These are phyloP conservation scores for Passerculus sandwichensis DNA, from an alignment of 2,797 vertebrate genomes.

Conservation along the genomic window DNA sequence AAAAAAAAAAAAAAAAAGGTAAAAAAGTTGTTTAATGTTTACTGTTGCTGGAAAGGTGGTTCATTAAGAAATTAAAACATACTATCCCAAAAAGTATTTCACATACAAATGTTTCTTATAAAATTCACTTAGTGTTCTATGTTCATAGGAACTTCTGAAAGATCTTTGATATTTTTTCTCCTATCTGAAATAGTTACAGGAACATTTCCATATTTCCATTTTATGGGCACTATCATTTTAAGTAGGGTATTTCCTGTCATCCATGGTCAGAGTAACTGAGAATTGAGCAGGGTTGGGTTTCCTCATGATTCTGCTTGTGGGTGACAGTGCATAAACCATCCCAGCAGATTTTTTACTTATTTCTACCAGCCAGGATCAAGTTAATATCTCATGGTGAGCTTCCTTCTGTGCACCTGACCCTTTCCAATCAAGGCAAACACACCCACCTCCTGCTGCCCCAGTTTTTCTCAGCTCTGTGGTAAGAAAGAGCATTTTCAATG, in stretches of 20 bases:
- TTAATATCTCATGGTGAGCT: background rate
- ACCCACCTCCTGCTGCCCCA: background rate
- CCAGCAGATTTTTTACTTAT: background rate
- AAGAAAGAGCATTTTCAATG: conserved; percentile 38
- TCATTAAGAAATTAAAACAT: background rate
- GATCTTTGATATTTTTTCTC: background rate
- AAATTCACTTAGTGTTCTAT: background rate
- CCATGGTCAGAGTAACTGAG: background rate
- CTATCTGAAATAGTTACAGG: background rate
- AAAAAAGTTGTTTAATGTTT: conserved; percentile 77
- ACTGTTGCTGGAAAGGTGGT: conserved; percentile 80
- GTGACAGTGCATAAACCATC: background rate
- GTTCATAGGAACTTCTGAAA: background rate
- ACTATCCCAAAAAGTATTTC: background rate
- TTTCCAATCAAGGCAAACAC: background rate
- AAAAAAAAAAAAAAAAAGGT: conserved; percentile 51
- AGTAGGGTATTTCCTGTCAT: background rate
- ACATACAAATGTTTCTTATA: background rate
- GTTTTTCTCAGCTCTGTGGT: background rate
- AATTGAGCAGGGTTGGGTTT: background rate
- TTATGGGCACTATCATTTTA: background rate
- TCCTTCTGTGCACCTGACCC: background rate
- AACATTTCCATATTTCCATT: background rate
- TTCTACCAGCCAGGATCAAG: background rate
- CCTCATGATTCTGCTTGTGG: background rate